Conservation (phyloP, 2,888 invertebrate genomes). For the Dicranocentrus wangi region DNA sequence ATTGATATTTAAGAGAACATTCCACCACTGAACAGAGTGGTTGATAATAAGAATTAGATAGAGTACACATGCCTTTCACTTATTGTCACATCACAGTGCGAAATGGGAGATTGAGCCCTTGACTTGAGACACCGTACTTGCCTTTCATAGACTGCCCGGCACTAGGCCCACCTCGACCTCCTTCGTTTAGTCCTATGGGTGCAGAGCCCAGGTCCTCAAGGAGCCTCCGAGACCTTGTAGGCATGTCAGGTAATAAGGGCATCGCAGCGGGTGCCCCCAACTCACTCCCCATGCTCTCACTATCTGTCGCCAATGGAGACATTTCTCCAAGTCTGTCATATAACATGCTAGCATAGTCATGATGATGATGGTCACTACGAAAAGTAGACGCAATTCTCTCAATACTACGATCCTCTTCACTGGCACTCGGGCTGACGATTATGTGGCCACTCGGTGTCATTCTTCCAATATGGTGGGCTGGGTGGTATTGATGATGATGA, state of each 20-base stretch:
- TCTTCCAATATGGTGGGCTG: conserved; percentile 49
- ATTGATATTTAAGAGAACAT: conserved; percentile 41
- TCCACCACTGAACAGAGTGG: conserved; percentile 57
- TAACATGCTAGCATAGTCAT: conserved; percentile 75
- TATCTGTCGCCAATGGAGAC: conserved; percentile 75
- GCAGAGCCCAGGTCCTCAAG: conserved; percentile 76
- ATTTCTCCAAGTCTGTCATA: conserved; percentile 76
- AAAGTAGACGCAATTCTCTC: conserved; percentile 76
- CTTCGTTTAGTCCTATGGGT: conserved; percentile 70
- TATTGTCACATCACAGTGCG: conserved; percentile 73
- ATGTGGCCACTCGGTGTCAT: conserved; percentile 61
- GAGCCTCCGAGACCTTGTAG: conserved; percentile 77
- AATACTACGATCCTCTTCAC: conserved; percentile 76
- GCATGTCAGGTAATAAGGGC: conserved; percentile 79
- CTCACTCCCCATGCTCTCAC: conserved; percentile 74
- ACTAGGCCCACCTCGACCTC: conserved; percentile 55
- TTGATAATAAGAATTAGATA: conserved; percentile 19
- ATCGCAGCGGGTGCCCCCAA: conserved; percentile 77
- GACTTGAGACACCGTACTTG: conserved; percentile 73
- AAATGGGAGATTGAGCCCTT: conserved; percentile 72
- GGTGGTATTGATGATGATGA: conserved; percentile 53
- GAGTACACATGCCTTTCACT: conserved; percentile 67
- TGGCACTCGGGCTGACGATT: conserved; percentile 72
- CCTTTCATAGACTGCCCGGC: conserved; percentile 71
- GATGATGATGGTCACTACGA: conserved; percentile 75